Percentiles rank a stretch among this genome's conserved stretches.
Evolutionary conservation across 2,113 vertebrate genomes (phyloP).

Genomic region (Corydoras sp.): DNA sequence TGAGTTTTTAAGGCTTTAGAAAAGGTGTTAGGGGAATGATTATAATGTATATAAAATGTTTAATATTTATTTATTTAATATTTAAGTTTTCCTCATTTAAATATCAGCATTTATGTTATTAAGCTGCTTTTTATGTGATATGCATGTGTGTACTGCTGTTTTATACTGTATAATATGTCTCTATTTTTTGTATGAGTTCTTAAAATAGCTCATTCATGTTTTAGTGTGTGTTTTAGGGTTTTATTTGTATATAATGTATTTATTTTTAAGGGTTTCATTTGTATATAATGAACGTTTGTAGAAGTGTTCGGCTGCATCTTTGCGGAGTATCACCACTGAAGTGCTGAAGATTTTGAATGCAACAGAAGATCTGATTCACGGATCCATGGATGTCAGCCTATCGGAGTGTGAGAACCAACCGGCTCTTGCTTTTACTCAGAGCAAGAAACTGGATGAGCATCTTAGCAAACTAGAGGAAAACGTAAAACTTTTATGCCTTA

Average conservation of each 20-base stretch:
- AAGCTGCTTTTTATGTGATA: background rate
- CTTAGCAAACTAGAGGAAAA: constrained; percentile 91
- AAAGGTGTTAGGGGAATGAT: too few species aligned
- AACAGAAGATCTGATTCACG: constrained; percentile 88
- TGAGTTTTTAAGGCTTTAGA: too few species aligned
- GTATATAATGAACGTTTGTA: background rate
- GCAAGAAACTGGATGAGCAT: constrained; percentile 78
- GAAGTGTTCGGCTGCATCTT: constrained; percentile 89
- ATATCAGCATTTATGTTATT: background rate
- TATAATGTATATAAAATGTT: too few species aligned
- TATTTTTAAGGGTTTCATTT: background rate
- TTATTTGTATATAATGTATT: too few species aligned
- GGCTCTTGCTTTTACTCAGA: constrained; percentile 65
- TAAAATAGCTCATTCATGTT: background rate
- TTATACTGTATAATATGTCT: background rate
- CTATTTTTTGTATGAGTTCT: background rate
- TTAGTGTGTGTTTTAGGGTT: background rate
- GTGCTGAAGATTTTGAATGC: constrained; percentile 92
- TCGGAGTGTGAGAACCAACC: constrained; percentile 37
- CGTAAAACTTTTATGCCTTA: constrained; percentile 55
- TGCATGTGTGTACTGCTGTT: background rate
- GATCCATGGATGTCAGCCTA: constrained; percentile 54
- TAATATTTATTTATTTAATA: too few species aligned
- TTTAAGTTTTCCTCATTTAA: too few species aligned
- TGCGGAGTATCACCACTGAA: constrained; percentile 93